Conservation (phyloP, 1,140 invertebrate genomes). For the Pantala flavescens region DNA sequence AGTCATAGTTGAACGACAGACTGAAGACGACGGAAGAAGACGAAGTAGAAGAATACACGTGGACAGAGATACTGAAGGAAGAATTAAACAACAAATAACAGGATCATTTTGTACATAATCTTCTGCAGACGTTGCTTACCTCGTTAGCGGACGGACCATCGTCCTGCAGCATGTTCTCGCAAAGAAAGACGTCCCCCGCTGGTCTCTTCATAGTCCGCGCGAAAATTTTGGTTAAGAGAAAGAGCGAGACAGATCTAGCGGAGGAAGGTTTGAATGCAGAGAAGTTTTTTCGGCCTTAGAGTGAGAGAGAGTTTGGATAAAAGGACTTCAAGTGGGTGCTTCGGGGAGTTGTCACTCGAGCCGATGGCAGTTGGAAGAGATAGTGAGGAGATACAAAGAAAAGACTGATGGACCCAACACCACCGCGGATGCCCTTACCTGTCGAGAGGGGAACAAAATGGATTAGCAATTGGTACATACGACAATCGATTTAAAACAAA, state of each 20-base stretch:
- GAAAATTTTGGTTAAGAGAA: neutral
- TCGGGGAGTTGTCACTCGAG: neutral
- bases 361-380: neutral
- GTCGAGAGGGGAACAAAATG: neutral
- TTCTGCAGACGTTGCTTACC: neutral
- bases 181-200: neutral
- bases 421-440: neutral
- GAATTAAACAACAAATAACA: neutral
- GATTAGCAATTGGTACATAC: neutral
- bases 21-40: neutral
- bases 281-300: neutral
- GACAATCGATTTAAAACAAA: too few relatives aligned
- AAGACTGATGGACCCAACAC: neutral
- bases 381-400: neutral
- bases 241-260: neutral
- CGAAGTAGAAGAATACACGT: neutral
- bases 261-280: neutral
- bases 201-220: neutral
- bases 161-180: neutral
- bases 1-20: neutral
- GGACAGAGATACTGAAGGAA: neutral
- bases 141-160: conserved; percentile 2
- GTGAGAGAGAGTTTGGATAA: neutral
- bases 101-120: neutral
- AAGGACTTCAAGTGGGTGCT: neutral